Base-by-base conservation (phyloP, 2,797 vertebrate species). In the Oryzias dopingdopingensis region DNA sequence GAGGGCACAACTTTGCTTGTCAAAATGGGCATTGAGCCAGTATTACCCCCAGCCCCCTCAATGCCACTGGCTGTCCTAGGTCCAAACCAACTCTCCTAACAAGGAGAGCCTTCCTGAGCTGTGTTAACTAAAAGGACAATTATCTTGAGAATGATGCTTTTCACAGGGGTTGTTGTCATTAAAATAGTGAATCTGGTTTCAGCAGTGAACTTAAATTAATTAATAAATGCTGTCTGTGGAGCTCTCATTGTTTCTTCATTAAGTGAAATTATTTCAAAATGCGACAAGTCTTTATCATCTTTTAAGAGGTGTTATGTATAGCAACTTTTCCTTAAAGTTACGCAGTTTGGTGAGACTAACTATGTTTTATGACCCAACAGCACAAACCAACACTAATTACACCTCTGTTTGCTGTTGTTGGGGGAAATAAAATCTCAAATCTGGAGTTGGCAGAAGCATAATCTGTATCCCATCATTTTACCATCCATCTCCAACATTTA, bases 61-160 rank as follows among this genome's bases (percentile, higher is more conserved):
- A 78, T 77, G 85, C 90, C 91, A 85, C 84, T 65, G 87, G 90
- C 91, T 90, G 89, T 92, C 87, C 85, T 90, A 90, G 89, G 83
- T 85, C 85, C 82, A 83, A 86, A 84, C 80, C 88, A 90, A 84
- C 87, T 89, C 80, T 78, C 86, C 86, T 93, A 92, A 92, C 90
- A 92, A 92, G 91, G 84, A 89, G 83, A 87, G 85, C 88, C 88
- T 91, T 91, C 88, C 89, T 75, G 66, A 72, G 83, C 88, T 67
- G 67, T 79, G 85, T 91, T 93, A 93, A 93, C 91, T 93, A 93
- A 93, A 93, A 92, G 91, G 90, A 93, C 91, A 93, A 93, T 93
- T 93, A 93, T 92, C 92, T 82, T 67, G 88, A 92, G 92, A 92
- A 93, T 92, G 91, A 91, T 86, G 88, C 91, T 92, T 92, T 93